phyloP scores from a whole-genome alignment of 1,140 invertebrate genomes.

The Trialeurodes vaporariorum region DNA sequence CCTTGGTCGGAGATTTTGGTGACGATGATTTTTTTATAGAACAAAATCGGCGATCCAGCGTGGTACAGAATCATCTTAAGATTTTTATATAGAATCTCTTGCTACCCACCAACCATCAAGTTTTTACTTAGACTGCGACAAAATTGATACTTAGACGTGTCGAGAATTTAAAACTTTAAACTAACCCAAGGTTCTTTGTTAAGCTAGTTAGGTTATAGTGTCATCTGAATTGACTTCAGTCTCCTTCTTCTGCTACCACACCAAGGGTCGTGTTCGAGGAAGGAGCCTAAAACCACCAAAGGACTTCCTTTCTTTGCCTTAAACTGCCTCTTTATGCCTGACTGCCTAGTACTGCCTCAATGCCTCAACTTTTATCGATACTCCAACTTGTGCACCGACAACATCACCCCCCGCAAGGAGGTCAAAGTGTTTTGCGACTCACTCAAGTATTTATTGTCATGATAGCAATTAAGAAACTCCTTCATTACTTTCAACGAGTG shows the following conservation, averaged over 20 bases:
- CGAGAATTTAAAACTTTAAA: too few species aligned
- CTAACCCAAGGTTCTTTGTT: too few species aligned
- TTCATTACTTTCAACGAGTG: slow-evolving; percentile 9
- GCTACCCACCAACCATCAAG: too few species aligned
- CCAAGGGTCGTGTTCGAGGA: slow-evolving; percentile 41
- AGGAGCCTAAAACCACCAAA: slow-evolving; percentile 34
- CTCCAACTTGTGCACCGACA: slow-evolving; percentile 1
- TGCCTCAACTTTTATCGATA: background rate
- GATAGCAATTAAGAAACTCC: background rate
- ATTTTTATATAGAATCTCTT: too few species aligned
- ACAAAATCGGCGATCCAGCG: too few species aligned
- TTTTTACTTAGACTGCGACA: too few species aligned
- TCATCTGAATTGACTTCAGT: slow-evolving; percentile 45
- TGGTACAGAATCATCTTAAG: too few species aligned
- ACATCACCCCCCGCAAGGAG: slow-evolving; percentile 5
- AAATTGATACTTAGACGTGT: too few species aligned
- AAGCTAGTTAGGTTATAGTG: background rate
- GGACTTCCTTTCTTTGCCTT: slow-evolving; percentile 6
- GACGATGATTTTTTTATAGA: too few species aligned
- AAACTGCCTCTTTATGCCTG: background rate
- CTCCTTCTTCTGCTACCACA: slow-evolving; percentile 64
- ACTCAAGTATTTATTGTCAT: background rate
- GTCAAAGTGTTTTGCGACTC: slow-evolving; percentile 12
- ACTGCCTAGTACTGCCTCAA: slow-evolving; percentile 2
- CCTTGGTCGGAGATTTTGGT: too few species aligned